These are phyloP conservation scores for Drosophila eugracilis DNA, from an alignment of 1,140 invertebrate genomes.

Conservation along the genomic window DNA sequence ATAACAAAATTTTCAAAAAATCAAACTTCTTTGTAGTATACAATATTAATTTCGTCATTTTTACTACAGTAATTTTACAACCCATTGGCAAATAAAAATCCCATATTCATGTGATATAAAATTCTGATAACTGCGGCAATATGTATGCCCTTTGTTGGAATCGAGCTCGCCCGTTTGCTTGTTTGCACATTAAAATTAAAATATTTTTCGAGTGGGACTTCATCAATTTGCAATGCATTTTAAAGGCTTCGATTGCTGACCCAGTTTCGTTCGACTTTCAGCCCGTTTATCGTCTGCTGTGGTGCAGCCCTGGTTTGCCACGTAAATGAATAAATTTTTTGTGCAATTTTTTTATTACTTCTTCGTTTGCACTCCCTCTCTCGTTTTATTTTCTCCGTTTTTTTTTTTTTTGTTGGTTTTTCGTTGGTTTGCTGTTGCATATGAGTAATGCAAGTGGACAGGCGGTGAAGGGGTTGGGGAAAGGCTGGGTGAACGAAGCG, in stretches of 20 bases:
- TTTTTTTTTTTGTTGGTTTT: constrained; percentile 12
- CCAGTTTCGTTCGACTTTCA: constrained; percentile 44
- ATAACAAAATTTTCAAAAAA: no score
- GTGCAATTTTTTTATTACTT: constrained; percentile 69
- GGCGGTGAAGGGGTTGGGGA: constrained; percentile 21
- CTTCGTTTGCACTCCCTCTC: constrained; percentile 27
- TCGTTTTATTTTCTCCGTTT: constrained; percentile 4
- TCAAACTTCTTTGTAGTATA: no score
- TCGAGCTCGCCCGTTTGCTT: constrained; percentile 1
- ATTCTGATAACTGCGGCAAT: constrained; percentile 9
- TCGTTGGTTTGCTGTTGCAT: constrained; percentile 42
- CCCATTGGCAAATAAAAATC: background rate
- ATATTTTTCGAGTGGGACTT: constrained; percentile 13
- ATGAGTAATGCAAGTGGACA: constrained; percentile 74
- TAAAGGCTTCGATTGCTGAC: constrained; percentile 52
- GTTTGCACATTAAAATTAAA: constrained; percentile 42
- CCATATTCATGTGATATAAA: constrained; percentile 5
- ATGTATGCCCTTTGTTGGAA: constrained; percentile 16
- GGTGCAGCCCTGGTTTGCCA: constrained; percentile 57
- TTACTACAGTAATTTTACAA: background rate
- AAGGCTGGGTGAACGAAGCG: constrained; percentile 13
- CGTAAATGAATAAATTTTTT: constrained; percentile 79
- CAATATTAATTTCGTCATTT: no score
- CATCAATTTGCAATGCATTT: constrained; percentile 48
- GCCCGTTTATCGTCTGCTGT: constrained; percentile 20